These are phyloP conservation scores for Sesamia nonagrioides DNA, from an alignment of 1,140 invertebrate genomes.

Conservation along the genomic window DNA sequence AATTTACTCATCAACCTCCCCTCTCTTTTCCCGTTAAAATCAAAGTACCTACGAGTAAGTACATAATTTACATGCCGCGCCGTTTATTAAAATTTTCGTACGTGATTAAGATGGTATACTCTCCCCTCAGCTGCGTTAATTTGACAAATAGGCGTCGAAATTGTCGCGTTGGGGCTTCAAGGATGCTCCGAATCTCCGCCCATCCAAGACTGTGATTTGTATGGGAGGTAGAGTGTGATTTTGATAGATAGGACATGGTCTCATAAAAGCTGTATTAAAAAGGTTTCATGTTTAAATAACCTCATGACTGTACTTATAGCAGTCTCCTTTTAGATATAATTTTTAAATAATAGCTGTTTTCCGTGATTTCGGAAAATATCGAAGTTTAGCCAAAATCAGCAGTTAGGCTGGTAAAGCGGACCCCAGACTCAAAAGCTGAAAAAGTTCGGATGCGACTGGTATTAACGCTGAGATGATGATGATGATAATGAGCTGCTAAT, in stretches of 20 bases:
- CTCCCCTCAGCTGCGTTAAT: slow-evolving; percentile 42
- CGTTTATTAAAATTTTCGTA: slow-evolving; percentile 46
- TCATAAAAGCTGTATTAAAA: not conserved
- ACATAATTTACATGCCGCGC: slow-evolving; percentile 35
- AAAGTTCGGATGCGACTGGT: too few relatives aligned
- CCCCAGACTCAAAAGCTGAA: too few relatives aligned
- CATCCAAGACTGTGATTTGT: slow-evolving; percentile 16
- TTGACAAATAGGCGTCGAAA: slow-evolving; percentile 56
- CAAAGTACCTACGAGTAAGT: not conserved
- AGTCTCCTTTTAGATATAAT: too few relatives aligned
- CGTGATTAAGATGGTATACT: slow-evolving; percentile 53
- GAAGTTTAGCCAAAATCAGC: too few relatives aligned
- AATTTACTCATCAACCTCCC: not conserved
- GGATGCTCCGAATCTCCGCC: slow-evolving; percentile 55
- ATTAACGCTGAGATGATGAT: too few relatives aligned
- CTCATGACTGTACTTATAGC: too few relatives aligned
- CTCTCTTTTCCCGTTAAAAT: not conserved
- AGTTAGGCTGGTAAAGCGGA: too few relatives aligned
- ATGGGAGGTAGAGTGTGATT: slow-evolving; percentile 13
- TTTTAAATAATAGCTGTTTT: too few relatives aligned
- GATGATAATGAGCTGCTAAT: too few relatives aligned
- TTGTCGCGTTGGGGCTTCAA: slow-evolving; percentile 51
- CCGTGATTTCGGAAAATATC: too few relatives aligned
- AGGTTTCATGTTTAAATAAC: too few relatives aligned
- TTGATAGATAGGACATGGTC: slow-evolving; percentile 19